Conservation (phyloP, 2,797 vertebrate genomes). For the Platyrinchus mystaceus region DNA sequence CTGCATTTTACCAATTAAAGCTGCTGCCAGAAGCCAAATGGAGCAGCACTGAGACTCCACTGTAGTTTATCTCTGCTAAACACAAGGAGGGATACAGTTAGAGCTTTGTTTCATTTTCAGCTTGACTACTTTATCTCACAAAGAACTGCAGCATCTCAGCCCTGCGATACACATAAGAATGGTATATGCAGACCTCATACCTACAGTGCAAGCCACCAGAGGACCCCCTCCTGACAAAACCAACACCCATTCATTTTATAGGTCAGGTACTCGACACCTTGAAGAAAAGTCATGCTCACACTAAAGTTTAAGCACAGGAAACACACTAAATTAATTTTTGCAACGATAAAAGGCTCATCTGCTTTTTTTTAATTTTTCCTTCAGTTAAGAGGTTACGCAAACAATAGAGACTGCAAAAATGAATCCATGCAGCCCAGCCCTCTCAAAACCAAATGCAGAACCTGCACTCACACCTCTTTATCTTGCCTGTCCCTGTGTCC, state of each 20-base stretch:
- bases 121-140: constrained; percentile 76
- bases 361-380: background rate
- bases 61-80: constrained; percentile 90
- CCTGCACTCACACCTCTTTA: background rate
- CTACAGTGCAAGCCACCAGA: constrained; percentile 57
- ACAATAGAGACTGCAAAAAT: background rate
- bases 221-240: constrained; percentile 45
- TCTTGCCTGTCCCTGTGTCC: background rate
- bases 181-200: constrained; percentile 50
- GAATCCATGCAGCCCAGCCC: background rate
- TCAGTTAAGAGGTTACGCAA: background rate
- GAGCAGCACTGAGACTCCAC: constrained; percentile 80
- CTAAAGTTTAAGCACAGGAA: constrained; percentile 11
- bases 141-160: constrained; percentile 75
- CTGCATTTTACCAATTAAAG: constrained; percentile 99
- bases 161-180: constrained; percentile 51
- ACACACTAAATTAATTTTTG: background rate
- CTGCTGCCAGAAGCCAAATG: constrained; percentile 87
- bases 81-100: constrained; percentile 83
- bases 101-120: constrained; percentile 79
- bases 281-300: background rate
- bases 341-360: background rate
- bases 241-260: constrained; percentile 46
- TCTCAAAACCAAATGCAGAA: background rate
- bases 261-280: constrained; percentile 12